These are phyloP conservation scores for Myxocyprinus asiaticus DNA, from an alignment of 2,113 vertebrate genomes.

Conservation along the genomic window DNA sequence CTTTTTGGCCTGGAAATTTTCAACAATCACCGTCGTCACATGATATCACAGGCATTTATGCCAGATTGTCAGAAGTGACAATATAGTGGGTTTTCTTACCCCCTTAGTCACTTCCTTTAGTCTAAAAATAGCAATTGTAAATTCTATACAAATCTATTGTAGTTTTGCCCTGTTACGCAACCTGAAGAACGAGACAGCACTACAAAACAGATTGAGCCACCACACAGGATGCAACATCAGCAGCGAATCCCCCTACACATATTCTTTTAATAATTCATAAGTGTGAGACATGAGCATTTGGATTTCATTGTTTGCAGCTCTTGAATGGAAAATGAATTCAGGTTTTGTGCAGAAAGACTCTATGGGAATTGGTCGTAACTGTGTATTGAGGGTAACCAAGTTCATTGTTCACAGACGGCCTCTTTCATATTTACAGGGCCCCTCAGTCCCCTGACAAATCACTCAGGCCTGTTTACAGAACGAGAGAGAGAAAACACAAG, in stretches of 20 bases:
- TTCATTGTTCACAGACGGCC: constrained; percentile 58
- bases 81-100: neutral
- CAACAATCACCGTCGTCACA: neutral
- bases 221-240: constrained; percentile 23
- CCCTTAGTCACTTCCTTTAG: neutral
- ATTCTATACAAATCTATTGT: neutral
- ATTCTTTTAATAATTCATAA: constrained; percentile 45
- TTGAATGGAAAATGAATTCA: constrained; percentile 53
- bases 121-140: neutral
- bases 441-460: constrained; percentile 56
- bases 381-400: constrained; percentile 50
- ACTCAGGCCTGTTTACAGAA: constrained; percentile 56
- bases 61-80: neutral
- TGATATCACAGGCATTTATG: constrained; percentile 10
- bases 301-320: constrained; percentile 38
- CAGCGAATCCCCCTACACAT: constrained; percentile 1
- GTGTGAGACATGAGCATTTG: constrained; percentile 4
- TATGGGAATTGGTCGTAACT: constrained; percentile 54
- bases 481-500: constrained; percentile 29
- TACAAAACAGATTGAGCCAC: neutral
- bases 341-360: constrained; percentile 42
- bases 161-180: constrained; percentile 10
- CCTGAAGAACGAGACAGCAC: neutral
- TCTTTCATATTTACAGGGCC: constrained; percentile 52
- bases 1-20: neutral